Evolutionary conservation across 2,797 vertebrate genomes (phyloP).

Genomic region (Tolypeutes matacus): DNA sequence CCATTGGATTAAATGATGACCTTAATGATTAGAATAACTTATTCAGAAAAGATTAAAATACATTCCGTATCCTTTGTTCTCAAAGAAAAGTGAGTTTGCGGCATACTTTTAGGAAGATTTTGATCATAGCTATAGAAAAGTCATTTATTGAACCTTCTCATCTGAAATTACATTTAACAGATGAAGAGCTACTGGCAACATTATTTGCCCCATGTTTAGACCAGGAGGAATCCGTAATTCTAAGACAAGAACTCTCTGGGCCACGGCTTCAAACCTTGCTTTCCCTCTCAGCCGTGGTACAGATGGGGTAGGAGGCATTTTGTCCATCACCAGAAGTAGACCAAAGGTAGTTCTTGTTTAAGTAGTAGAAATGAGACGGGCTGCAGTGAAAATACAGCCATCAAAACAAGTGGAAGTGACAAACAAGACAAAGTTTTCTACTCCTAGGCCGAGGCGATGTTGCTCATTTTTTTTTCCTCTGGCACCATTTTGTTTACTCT

Average conservation of each 20-base stretch:
- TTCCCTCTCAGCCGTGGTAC: not conserved
- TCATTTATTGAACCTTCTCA: slow-evolving; percentile 23
- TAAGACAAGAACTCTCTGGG: not conserved
- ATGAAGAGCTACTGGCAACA: not conserved
- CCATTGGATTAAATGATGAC: not conserved
- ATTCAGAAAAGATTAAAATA: slow-evolving; percentile 55
- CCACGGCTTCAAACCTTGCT: not conserved
- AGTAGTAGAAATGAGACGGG: not conserved
- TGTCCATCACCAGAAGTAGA: not conserved
- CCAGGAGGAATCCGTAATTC: not conserved
- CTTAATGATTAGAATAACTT: not conserved
- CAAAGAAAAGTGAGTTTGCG: not conserved
- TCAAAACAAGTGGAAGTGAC: slow-evolving; percentile 15
- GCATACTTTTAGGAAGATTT: slow-evolving; percentile 30
- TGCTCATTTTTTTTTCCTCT: not conserved
- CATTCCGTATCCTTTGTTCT: not conserved
- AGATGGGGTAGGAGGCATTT: not conserved
- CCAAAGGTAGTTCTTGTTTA: not conserved
- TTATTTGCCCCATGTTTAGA: slow-evolving; percentile 2
- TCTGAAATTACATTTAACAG: slow-evolving; percentile 22
- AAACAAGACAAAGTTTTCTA: slow-evolving; percentile 24
- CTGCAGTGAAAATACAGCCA: slow-evolving; percentile 49
- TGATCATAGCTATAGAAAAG: slow-evolving; percentile 39
- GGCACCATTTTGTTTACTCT: not conserved
- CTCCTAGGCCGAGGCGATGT: not conserved